Evolutionary conservation across 2,113 vertebrate genomes (phyloP), one percentile per base, ranked within the genome.

Genomic region (Riparia riparia): DNA sequence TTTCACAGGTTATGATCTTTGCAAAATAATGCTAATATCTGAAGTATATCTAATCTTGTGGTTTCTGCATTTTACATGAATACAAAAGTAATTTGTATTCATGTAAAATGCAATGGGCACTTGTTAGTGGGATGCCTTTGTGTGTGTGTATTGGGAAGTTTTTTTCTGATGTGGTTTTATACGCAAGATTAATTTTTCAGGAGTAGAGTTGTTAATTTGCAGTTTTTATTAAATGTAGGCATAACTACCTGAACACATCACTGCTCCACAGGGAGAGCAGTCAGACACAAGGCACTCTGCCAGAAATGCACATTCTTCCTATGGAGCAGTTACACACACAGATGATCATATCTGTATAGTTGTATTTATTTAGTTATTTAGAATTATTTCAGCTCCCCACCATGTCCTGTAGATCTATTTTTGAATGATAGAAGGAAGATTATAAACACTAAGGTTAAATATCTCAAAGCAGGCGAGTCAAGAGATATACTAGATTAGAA

Each of bases 291-390:
- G 58, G 39, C 20, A 4, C 20, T 92, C 34, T 63, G 42, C 19
- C 39, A 95, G 57, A 96, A 96, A 81, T 37, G 73, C 4, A 16
- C 5, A 3, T 31, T 91, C 19, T 92, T 42, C 47, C 74, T 45
- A 5, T 24, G 25, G 49, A 17, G 7, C 32, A 65, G 31, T 79
- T 93, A 78, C 10, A 61, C 14, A 64, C 39, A 51, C 6, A 79
- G 72, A 86, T 64, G 22, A 94, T 88, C 64, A 72, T 74, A 49
- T 51, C 37, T 86, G 9, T 29, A 31, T 3, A 69, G 29, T 56
- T 78, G 6, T 37, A 79, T 86, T 94, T 94, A 88, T 81, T 95
- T 91, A 78, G 28, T n/a, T 91, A 65, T 63, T 82, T 79, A 78
- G 56, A 66, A 90, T 61, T 73, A 49, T 63, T 93, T 90, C 19